Conservation (phyloP, 2,888 invertebrate genomes). For the Luperina nickerlii region DNA sequence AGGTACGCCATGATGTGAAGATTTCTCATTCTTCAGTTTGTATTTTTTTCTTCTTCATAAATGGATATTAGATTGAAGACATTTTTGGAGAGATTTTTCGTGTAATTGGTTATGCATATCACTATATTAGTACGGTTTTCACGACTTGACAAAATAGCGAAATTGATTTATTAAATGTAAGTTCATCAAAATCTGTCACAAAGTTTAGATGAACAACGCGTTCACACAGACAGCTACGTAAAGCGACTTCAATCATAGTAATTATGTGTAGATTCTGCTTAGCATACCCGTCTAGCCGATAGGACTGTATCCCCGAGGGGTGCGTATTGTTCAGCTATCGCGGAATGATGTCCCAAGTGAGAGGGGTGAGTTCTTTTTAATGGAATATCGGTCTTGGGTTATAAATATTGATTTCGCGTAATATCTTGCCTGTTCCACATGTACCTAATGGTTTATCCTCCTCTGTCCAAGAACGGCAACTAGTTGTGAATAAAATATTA, state of each 20-base stretch:
- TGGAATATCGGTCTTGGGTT: background rate
- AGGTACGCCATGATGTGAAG: background rate
- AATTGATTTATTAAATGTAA: too few species aligned
- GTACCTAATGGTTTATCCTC: background rate
- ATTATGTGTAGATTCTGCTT: background rate
- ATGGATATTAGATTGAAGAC: background rate
- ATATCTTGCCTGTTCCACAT: background rate
- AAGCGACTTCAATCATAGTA: too few species aligned
- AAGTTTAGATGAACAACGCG: too few species aligned
- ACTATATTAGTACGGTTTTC: too few species aligned
- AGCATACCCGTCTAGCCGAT: background rate
- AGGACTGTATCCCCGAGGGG: background rate
- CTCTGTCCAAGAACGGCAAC: background rate
- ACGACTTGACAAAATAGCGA: too few species aligned
- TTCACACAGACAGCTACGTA: too few species aligned
- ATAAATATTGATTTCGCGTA: conserved; percentile 14
- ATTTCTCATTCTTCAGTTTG: background rate
- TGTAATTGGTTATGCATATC: too few species aligned
- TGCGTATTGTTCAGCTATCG: conserved; percentile 8
- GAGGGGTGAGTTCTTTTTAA: conserved; percentile 3
- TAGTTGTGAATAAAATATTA: background rate
- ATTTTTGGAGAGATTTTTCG: too few species aligned
- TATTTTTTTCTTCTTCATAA: background rate
- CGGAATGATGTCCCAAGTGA: background rate
- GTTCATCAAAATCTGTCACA: too few species aligned